A percentile compares a stretch with the other conserved stretches of the same genome.
Conservation (phyloP, 2,888 invertebrate genomes). For the Tethea ocularis region DNA sequence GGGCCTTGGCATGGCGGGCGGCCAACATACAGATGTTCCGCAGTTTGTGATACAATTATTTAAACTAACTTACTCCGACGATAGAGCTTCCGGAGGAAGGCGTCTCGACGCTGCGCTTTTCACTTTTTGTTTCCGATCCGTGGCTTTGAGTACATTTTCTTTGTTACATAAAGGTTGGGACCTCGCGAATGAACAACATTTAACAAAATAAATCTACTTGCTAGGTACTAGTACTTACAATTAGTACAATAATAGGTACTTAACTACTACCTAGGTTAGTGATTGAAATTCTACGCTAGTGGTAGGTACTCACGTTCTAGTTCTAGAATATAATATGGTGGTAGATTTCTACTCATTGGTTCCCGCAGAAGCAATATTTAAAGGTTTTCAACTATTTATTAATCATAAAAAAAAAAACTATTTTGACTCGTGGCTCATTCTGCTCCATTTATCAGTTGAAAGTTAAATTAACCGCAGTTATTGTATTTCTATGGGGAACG, state of each 20-base stretch:
- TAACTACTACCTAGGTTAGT: too few relatives aligned
- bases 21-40: slow-evolving; percentile 29
- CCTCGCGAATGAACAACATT: too few relatives aligned
- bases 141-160: not conserved
- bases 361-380: too few relatives aligned
- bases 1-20: slow-evolving; percentile 8
- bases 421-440: too few relatives aligned
- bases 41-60: slow-evolving; percentile 37
- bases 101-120: slow-evolving; percentile 4
- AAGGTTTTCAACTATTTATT: too few relatives aligned
- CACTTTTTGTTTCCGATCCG: slow-evolving; percentile 5
- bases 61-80: slow-evolving; percentile 27
- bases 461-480: not conserved
- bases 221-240: too few relatives aligned
- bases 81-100: slow-evolving; percentile 18
- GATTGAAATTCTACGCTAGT: too few relatives aligned
- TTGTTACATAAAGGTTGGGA: not conserved
- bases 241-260: too few relatives aligned
- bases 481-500: not conserved
- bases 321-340: not conserved
- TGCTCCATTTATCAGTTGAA: not conserved
- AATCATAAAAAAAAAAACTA: too few relatives aligned
- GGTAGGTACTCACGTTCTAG: too few relatives aligned
- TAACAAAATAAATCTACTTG: too few relatives aligned
- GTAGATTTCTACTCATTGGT: too few relatives aligned